Evolutionary conservation across 64 coral and sea anemone species (phyloP).

Genomic region (Orbicella faveolata): DNA sequence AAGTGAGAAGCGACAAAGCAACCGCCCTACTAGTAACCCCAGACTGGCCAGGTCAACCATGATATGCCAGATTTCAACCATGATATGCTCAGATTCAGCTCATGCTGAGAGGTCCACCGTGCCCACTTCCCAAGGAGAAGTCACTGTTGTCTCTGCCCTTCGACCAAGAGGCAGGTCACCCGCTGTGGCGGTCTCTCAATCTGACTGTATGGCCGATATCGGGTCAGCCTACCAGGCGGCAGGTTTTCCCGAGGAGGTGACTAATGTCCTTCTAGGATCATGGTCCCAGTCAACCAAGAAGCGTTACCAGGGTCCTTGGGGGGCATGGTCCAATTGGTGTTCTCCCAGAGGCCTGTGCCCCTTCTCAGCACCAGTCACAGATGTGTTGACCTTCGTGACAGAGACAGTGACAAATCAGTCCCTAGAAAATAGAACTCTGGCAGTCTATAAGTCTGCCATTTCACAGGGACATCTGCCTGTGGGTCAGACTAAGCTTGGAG

Average conservation of each 20-base stretch:
- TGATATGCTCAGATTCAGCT: conserved; percentile 35
- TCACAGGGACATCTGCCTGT: conserved; percentile 29
- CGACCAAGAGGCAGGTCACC: conserved; percentile 31
- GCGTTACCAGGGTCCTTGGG: conserved; percentile 27
- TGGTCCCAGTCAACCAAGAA: conserved; percentile 35
- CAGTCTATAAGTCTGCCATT: conserved; percentile 37
- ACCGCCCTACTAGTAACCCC: conserved; percentile 36
- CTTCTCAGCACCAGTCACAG: conserved; percentile 35
- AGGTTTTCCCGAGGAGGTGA: conserved; percentile 22
- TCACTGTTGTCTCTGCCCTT: not conserved
- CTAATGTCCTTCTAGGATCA: conserved; percentile 22
- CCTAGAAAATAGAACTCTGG: conserved; percentile 41
- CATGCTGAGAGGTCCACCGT: conserved; percentile 10
- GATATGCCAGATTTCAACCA: conserved; percentile 40
- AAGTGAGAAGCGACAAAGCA: conserved; percentile 30
- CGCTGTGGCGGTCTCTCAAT: conserved; percentile 19
- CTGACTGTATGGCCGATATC: conserved; percentile 29
- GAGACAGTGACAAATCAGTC: conserved; percentile 2
- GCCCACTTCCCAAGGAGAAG: conserved; percentile 24
- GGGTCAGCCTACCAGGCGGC: not conserved
- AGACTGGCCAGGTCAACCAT: conserved; percentile 38
- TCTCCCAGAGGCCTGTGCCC: conserved; percentile 18
- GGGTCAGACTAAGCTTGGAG: not conserved
- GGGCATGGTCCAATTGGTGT: conserved; percentile 43
- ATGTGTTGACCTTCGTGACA: conserved; percentile 36